Base-by-base conservation (phyloP, 2,888 invertebrate genomes). In the Campoplex capitator region DNA sequence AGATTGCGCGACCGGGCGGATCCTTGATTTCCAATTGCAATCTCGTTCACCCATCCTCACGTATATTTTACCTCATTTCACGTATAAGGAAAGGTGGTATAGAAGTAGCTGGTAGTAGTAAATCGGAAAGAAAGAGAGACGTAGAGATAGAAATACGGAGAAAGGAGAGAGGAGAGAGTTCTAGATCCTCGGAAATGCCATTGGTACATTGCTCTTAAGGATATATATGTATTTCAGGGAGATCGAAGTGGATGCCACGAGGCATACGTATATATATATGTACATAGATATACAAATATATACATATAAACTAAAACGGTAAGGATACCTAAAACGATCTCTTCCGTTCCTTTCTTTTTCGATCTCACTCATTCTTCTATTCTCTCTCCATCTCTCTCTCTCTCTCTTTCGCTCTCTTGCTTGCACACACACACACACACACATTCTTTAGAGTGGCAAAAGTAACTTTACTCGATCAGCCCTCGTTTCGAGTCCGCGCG, bases 381-480 rank as follows among this genome's bases (percentile, higher is more conserved):
- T 32, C 42, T 28, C 48, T 28, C 23, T 8, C 68, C 65, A 23
- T 78, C 65, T 48, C 76, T 65, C 65, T 18, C 62, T 73, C 23
- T 58, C 70, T 45, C 23, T 67, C 56, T n/a, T 56, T 71, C 70
- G 68, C 62, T 18, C 45, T 56, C 81, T 11, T 67, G 32, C 70
- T 28, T 42, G 9, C 67, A 58, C 28, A 58, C 28, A 28, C 28
- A 32, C 58, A 42, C 42, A 13, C 67, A 35, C 51, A 56, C 78
- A 71, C 68, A 28, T 65, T 73, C 58, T 79, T 74, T 68, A 38
- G 54, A 81, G 81, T 67, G 65, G 81, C 67, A 87, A 84, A 84
- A 84, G 86, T 87, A 78, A 87, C 81, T 87, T 84, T 81, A 87
- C 84, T 84, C 86, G 84, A 87, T 81, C 86, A 65, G 86, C 62